Evolutionary conservation across 2,888 invertebrate species (phyloP).

Genomic region (Podabrus alpinus): DNA sequence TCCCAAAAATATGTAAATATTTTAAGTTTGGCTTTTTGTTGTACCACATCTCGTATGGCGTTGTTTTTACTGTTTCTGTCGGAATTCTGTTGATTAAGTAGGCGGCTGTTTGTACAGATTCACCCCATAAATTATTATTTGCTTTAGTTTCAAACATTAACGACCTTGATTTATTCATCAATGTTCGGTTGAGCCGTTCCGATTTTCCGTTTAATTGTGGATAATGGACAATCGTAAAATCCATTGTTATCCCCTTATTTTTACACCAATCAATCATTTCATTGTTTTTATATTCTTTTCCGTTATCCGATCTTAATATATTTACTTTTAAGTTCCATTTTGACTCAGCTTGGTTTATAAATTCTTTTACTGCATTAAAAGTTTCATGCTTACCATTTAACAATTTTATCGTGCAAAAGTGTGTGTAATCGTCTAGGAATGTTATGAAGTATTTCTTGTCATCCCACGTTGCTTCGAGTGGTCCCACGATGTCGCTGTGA

Average conservation of each 20-base stretch:
- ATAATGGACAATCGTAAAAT: constrained; percentile 33
- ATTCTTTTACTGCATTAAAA: too few species aligned
- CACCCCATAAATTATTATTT: too few species aligned
- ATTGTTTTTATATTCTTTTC: too few species aligned
- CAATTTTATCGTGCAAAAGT: constrained; percentile 41
- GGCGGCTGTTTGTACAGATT: constrained; percentile 32
- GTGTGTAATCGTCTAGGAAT: constrained; percentile 46
- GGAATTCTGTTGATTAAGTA: constrained; percentile 37
- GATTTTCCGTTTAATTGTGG: constrained; percentile 35
- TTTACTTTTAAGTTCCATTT: too few species aligned
- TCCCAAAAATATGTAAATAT: constrained; percentile 35
- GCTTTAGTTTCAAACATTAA: too few species aligned
- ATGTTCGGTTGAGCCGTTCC: constrained; percentile 37
- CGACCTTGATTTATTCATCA: constrained; percentile 33
- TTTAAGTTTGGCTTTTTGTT: constrained; percentile 37
- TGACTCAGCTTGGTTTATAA: too few species aligned
- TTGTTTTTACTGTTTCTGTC: constrained; percentile 18
- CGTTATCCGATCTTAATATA: too few species aligned
- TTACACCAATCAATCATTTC: too few species aligned
- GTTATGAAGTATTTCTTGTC: constrained; percentile 43
- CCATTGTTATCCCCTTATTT: constrained; percentile 32
- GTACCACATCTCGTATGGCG: constrained; percentile 32
- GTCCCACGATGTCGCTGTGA: constrained; percentile 44
- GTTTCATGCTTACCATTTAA: too few species aligned
- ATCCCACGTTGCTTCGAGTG: constrained; percentile 43